These are phyloP conservation scores for Bilobella aurantiaca DNA, from an alignment of 1,140 invertebrate genomes.

Conservation along the genomic window DNA sequence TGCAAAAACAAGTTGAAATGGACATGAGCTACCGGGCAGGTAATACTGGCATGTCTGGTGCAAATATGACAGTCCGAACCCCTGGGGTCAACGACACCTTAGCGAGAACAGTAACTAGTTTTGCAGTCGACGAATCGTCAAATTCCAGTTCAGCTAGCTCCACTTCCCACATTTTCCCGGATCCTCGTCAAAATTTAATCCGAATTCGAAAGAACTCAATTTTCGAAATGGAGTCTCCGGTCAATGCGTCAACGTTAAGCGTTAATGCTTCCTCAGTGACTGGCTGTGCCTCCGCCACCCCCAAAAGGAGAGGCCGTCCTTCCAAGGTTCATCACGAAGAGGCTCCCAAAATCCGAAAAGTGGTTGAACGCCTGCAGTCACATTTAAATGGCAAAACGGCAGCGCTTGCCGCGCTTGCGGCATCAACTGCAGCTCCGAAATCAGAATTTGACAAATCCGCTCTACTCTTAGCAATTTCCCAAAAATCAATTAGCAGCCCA, in stretches of 20 bases:
- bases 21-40: slow-evolving; percentile 31
- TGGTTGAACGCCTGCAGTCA: background rate
- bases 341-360: background rate
- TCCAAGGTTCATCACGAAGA: background rate
- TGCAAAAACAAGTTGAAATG: slow-evolving; percentile 18
- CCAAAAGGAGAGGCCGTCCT: background rate
- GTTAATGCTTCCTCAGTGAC: background rate
- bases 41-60: slow-evolving; percentile 24
- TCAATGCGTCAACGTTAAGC: background rate
- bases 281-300: background rate
- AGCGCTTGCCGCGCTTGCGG: background rate
- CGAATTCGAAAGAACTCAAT: background rate
- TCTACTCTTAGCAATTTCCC: background rate
- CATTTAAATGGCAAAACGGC: background rate
- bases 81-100: slow-evolving; percentile 2
- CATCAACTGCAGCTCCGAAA: background rate
- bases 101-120: background rate
- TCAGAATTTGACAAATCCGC: background rate
- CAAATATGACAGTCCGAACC: slow-evolving; percentile 30
- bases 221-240: background rate
- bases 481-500: background rate
- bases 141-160: slow-evolving; percentile 1
- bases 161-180: background rate
- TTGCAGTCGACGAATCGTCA: background rate
- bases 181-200: background rate